Base-by-base conservation (phyloP, 2,797 vertebrate species). In the Pseudomugil gertrudae region DNA sequence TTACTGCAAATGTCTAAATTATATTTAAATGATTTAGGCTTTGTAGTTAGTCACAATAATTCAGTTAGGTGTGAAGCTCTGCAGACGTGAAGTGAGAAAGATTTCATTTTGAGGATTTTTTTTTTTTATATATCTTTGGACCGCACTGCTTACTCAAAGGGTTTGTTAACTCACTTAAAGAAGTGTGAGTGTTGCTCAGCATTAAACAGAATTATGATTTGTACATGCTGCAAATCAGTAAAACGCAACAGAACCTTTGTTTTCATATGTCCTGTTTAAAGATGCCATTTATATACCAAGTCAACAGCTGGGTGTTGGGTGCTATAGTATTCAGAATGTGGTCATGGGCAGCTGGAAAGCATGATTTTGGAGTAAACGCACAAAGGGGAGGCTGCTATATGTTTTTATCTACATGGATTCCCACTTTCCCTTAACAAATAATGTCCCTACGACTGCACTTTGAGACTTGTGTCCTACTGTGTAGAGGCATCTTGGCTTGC, bases 41-140 rank as follows among this genome's bases (percentile, higher is more conserved):
- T 45, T n/a, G 43, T 45, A 21, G 0, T 45, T 45, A 21, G 19
- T 21, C 19, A 21, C 19, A 8, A 9, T 43, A 19, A 11, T 29
- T 52, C 15, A 52, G 6, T 29, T 5, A 27, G 7, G 52, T 29
- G 30, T 57, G 63, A 54, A 9, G 0, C 45, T 17, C n/a, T 33
- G 38, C 29, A 55, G 53, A n/a, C 15, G 26, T 13, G 23, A 35
- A 26, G 29, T 27, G 40, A 13, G 19, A 54, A 30, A 57, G 15
- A 52, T 14, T 52, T 52, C 27, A 15, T 66, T 57, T 65, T 56
- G n/a, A 56, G n/a, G 36, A n/a, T 45, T 19, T 6, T 45, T 45
- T 45, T 24, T 17, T 6, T 4, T 47, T 21, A 23, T 50, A 24
- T 21, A 45, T 27, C 17, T 5, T 2, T 23, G 11, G 11, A 26